Conservation (phyloP, 1,140 invertebrate genomes). For the Spodoptera litura region DNA sequence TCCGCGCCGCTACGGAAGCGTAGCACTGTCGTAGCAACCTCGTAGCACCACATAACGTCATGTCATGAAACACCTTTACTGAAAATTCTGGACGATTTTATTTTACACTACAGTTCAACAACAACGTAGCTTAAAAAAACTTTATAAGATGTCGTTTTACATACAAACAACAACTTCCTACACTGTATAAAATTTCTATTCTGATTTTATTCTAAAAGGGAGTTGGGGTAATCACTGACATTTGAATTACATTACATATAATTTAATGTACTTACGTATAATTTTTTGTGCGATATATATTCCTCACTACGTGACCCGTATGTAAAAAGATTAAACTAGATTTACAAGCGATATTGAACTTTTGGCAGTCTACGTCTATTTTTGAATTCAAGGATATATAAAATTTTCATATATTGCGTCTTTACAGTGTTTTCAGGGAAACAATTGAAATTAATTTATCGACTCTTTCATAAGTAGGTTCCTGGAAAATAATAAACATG, state of each 20-base stretch:
- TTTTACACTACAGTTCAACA: no score
- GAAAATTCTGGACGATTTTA: no score
- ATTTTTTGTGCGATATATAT: background rate
- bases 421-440: slow-evolving; percentile 20
- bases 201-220: no score
- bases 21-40: slow-evolving; percentile 37
- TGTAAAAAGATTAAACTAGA: slow-evolving; percentile 50
- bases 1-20: slow-evolving; percentile 21
- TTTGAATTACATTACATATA: no score
- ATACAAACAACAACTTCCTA: no score
- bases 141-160: no score
- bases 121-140: no score
- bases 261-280: no score
- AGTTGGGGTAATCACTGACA: no score
- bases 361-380: slow-evolving; percentile 54
- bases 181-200: no score
- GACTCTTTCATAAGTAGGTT: background rate
- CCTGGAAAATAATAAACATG: slow-evolving; percentile 12
- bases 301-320: slow-evolving; percentile 40
- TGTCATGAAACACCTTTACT: background rate
- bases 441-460: background rate
- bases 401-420: slow-evolving; percentile 53
- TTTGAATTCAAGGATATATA: slow-evolving; percentile 68
- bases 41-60: slow-evolving; percentile 47
- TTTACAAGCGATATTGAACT: slow-evolving; percentile 74